Base-by-base conservation (phyloP, 2,797 vertebrate genomes). In the Diplodus sargus region DNA sequence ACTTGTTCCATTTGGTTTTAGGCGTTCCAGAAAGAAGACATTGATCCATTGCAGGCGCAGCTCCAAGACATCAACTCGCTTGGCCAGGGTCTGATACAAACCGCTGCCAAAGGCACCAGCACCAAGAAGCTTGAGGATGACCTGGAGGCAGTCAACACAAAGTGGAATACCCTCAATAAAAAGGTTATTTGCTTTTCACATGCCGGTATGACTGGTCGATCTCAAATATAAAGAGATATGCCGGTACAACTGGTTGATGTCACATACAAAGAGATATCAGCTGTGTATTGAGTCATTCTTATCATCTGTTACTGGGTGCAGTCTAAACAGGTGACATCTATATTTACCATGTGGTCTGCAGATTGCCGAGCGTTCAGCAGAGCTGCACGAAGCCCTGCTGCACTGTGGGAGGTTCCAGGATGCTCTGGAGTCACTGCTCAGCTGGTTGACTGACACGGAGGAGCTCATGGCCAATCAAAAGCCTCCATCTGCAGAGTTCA, bases 371-470 rank as follows among this genome's bases (percentile, higher is more conserved):
- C 96, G 98, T 69, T 97, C 98, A 15, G 96, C 97, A 0, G 97
- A 99, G 75, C 93, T 99, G 75, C 98, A 99, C 43, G 97, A 99
- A 94, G 97, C 98, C n/a, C 93, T 99, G 62, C 91, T 99, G 85
- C 97, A 97, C 73, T 98, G 98, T 89, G 98, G 98, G 76, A 96
- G 97, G 78, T 99, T 99, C 92, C 98, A 99, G 91, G 98, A 99
- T 87, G 98, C 98, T 34, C 93, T 99, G 77, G 98, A 99, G 92
- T 98, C 98, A 25, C 94, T 99, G 82, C 96, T 99, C 83, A 97
- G 98, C 93, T 99, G 98, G 98, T 95, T 99, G 81, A 97, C 93
- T 34, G 98, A 99, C 90, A 99, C 98, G 0, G 98, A 99, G 82
- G 98, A 99, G 28, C 97, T 99, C 0, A 95, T 99, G 85, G 96